Conservation (phyloP, 2,113 vertebrate species). For the zebrafish (Danio rerio) region GRCz12tu NC_133177.1:43499001-43499500, state of each 20-base stretch:
- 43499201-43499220: no score
- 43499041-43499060: no score
- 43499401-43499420: slow-evolving; percentile 78
- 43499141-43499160: neutral
- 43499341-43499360: slow-evolving; percentile 82
- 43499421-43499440: slow-evolving; percentile 80
- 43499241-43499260: no score
- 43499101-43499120: no score
- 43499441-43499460: slow-evolving; percentile 72
- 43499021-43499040: neutral
- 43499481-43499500: slow-evolving; percentile 79
- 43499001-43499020: neutral
- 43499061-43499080: no score
- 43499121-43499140: neutral
- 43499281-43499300: neutral
- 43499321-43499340: slow-evolving; percentile 81
- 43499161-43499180: no score
- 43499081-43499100: no score
- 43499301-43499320: slow-evolving; percentile 65
- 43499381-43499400: slow-evolving; percentile 77
- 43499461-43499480: slow-evolving; percentile 77
- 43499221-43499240: no score
- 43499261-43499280: neutral
- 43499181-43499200: no score
- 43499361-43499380: slow-evolving; percentile 83